These are phyloP conservation scores for Notamacropus eugenii DNA, from an alignment of 2,797 vertebrate species.

Conservation along the genomic window DNA sequence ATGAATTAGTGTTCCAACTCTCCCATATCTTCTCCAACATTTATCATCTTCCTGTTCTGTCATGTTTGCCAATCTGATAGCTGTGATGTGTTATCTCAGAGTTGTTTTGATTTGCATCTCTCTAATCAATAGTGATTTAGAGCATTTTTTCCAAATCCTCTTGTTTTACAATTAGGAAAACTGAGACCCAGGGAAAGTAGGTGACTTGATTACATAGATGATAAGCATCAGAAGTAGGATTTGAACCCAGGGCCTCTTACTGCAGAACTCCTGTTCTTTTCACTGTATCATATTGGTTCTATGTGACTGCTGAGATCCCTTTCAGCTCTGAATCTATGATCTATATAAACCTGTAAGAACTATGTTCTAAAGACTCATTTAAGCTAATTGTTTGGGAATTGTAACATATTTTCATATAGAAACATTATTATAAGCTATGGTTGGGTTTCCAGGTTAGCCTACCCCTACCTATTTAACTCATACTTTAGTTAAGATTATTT, in stretches of 20 bases:
- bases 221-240: not conserved
- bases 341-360: not conserved
- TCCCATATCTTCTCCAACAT: no score
- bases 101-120: no score
- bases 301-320: not conserved
- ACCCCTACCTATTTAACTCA: not conserved
- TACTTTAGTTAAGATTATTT: not conserved
- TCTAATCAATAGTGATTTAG: no score
- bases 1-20: no score
- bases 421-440: not conserved
- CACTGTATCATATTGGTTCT: not conserved
- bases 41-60: no score
- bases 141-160: not conserved
- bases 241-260: not conserved
- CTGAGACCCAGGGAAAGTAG: not conserved
- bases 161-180: not conserved
- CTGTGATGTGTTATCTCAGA: no score
- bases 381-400: not conserved
- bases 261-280: not conserved
- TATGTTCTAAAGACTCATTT: not conserved
- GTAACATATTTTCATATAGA: not conserved
- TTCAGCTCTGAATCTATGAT: not conserved
- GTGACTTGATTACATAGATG: not conserved
- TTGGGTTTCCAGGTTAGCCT: not conserved
- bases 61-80: no score